These are phyloP conservation scores for Phenacoccus solenopsis DNA, from an alignment of 1,140 invertebrate genomes.

Conservation along the genomic window DNA sequence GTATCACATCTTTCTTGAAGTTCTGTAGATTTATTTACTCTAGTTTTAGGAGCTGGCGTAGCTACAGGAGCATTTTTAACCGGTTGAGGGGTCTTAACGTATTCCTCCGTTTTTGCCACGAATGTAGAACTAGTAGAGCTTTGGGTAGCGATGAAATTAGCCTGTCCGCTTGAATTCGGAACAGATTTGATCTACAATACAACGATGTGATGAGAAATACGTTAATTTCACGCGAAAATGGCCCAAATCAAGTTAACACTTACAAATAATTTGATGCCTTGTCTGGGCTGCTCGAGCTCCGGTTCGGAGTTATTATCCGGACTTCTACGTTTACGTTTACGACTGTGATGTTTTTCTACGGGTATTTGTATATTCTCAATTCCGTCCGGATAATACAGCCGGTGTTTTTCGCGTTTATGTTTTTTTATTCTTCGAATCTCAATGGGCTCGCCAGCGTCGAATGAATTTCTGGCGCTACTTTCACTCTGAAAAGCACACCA, in stretches of 20 bases:
- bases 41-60: constrained; percentile 27
- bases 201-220: constrained; percentile 3
- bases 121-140: constrained; percentile 10
- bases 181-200: constrained; percentile 59
- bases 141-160: constrained; percentile 14
- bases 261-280: constrained; percentile 57
- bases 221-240: not conserved
- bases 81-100: constrained; percentile 19
- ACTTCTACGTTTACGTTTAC: constrained; percentile 42
- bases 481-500: not conserved
- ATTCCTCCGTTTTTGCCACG: constrained; percentile 9
- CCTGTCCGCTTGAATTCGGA: constrained; percentile 47
- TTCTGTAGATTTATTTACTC: constrained; percentile 35
- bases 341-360: constrained; percentile 38
- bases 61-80: constrained; percentile 22
- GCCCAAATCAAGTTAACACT: not conserved
- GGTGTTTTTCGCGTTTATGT: constrained; percentile 20
- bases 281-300: constrained; percentile 39
- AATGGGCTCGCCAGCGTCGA: not conserved
- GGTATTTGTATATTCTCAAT: constrained; percentile 17
- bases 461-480: not conserved
- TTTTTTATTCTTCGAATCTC: constrained; percentile 9
- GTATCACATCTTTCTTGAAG: constrained; percentile 48
- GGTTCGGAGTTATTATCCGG: constrained; percentile 38
- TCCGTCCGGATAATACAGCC: constrained; percentile 7